These are phyloP conservation scores for Todus mexicanus DNA, from an alignment of 2,797 vertebrate species.

Conservation along the genomic window DNA sequence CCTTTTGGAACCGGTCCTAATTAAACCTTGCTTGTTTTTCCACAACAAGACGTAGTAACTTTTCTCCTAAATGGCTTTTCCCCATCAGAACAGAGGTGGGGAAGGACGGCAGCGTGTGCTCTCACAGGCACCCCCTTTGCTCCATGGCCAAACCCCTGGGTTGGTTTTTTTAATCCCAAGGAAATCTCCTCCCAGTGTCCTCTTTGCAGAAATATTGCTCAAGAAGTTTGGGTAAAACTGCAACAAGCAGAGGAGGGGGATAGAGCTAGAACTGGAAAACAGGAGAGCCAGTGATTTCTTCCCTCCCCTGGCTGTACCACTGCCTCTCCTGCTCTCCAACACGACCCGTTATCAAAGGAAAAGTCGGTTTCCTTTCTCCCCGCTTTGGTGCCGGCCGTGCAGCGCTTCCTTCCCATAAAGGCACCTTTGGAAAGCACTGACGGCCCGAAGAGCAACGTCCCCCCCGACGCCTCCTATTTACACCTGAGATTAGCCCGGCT, in stretches of 20 bases:
- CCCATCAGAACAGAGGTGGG: not conserved
- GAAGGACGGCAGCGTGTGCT: not conserved
- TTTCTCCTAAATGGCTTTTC: not conserved
- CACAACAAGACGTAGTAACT: not conserved
- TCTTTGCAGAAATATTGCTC: constrained; percentile 3
- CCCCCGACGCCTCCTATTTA: not conserved
- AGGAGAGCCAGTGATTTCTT: not conserved
- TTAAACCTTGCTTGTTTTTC: not conserved
- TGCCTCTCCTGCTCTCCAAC: not conserved
- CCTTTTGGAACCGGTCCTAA: constrained; percentile 24
- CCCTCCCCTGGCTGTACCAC: not conserved
- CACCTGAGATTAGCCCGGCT: constrained; percentile 47
- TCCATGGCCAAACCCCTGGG: not conserved
- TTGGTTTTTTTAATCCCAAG: not conserved
- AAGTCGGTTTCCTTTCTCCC: not conserved
- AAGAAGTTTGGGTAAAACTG: not conserved
- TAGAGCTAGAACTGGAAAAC: not conserved
- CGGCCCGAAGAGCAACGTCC: not conserved
- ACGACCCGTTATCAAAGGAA: not conserved
- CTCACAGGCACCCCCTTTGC: not conserved
- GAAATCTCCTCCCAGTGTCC: not conserved
- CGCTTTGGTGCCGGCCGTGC: constrained; percentile 8
- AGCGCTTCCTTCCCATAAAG: not conserved
- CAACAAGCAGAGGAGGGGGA: not conserved
- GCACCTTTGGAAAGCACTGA: constrained; percentile 34